Base-by-base conservation (phyloP, 1,140 invertebrate species). In the Drosophila sechellia region DNA sequence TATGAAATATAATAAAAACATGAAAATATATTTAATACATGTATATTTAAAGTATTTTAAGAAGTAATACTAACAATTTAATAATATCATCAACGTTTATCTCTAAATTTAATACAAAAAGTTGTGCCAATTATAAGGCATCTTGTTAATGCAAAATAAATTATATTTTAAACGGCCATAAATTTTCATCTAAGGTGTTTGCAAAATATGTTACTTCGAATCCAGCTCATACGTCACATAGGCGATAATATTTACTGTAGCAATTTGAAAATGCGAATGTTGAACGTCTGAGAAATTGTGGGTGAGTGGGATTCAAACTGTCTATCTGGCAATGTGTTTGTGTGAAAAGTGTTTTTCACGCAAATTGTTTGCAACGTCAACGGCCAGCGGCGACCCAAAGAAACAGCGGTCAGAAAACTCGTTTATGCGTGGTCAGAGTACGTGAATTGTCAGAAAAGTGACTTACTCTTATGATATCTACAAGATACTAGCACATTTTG, bases 311-410 rank as follows among this genome's bases (percentile, higher is more conserved):
- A 20, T 66, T 66, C 35, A 35, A 50, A 61, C 43, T 46, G 49
- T 37, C 39, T 15, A 39, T 64, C 17, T n/a, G 39, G 34, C 15
- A 49, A 37, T 56, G 25, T 5, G 52, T 49, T 27, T 20, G 12
- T 54, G 34, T 37, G 61, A 35, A 81, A 69, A 65, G 72, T 81
- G 59, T 76, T 75, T 81, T 71, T 77, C 73, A 78, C 59, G 73
- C 73, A 85, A 81, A 80, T 77, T 85, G 76, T 80, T 85, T 78
- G 63, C 65, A 77, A 78, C 77, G 69, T 70, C 73, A 77, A 50
- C 78, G 66, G 57, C 61, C 53, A 75, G 59, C 59, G 37, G 56
- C 58, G 71, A 73, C 50, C 71, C 40, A 73, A 70, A 55, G 70
- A 56, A 50, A 56, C 11, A 22, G 22, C 34, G 56, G 35, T 34